Conservation (phyloP, 2,888 invertebrate species). For the Nasonovia ribisnigri region DNA sequence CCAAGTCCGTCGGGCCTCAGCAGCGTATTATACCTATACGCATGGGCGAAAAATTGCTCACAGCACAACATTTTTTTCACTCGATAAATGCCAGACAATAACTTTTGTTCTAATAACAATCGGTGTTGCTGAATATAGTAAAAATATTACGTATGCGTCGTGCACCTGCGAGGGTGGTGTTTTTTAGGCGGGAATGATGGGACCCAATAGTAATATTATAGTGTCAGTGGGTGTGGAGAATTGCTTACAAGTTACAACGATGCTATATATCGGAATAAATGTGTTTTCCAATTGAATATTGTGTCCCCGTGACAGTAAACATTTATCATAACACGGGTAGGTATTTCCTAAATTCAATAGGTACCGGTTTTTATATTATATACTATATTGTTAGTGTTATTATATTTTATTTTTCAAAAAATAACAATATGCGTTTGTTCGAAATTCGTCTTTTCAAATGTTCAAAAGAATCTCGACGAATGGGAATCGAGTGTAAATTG, state of each 20-base stretch:
- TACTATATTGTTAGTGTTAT: not conserved
- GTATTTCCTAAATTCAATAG: conserved; percentile 6
- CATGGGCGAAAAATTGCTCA: not conserved
- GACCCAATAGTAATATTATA: too few species aligned
- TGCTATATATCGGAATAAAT: not conserved
- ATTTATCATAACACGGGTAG: conserved; percentile 48
- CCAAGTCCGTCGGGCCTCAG: not conserved
- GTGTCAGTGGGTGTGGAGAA: not conserved
- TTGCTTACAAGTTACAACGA: conserved; percentile 12
- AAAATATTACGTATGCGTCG: not conserved
- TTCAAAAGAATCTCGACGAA: not conserved
- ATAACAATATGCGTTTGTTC: not conserved
- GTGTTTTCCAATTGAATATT: conserved; percentile 33
- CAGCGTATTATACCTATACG: not conserved
- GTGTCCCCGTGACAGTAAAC: conserved; percentile 34
- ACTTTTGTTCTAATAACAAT: not conserved
- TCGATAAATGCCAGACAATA: conserved; percentile 10
- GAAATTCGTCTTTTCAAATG: not conserved
- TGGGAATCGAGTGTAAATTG: not conserved
- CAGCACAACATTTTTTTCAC: not conserved
- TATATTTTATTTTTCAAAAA: not conserved
- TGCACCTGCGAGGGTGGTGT: conserved; percentile 45
- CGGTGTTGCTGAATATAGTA: not conserved
- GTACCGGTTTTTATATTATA: conserved; percentile 31
- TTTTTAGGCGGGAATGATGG: not conserved